Conservation (phyloP, 2,888 invertebrate species). For the Thysanoteuthis rhombus region DNA sequence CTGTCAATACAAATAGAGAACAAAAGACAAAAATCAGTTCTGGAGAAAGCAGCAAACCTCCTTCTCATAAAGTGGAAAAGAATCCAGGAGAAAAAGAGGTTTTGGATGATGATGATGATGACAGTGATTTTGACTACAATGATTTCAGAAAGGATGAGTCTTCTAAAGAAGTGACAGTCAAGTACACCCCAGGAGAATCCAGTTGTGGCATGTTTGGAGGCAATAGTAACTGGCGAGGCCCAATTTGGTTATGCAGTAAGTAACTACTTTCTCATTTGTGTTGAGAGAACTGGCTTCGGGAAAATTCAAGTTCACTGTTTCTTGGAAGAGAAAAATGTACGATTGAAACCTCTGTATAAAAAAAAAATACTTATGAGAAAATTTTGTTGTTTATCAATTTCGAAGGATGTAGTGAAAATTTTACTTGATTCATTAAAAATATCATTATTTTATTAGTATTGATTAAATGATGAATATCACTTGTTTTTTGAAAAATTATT, state of each 20-base stretch:
- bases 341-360: too few species aligned
- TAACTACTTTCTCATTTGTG: neutral
- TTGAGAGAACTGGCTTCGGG: neutral
- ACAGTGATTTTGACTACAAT: neutral
- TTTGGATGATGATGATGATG: neutral
- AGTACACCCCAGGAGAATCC: conserved; percentile 63
- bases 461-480: too few species aligned
- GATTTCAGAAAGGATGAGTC: neutral
- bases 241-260: conserved; percentile 67
- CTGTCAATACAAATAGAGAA: neutral
- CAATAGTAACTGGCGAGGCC: conserved; percentile 69
- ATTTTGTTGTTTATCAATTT: too few species aligned
- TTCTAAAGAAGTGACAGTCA: neutral
- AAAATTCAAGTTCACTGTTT: neutral
- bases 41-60: neutral
- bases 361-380: too few species aligned
- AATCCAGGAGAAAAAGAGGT: neutral
- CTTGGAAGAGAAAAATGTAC: neutral
- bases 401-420: too few species aligned
- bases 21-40: neutral
- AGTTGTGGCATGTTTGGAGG: conserved; percentile 66
- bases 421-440: too few species aligned
- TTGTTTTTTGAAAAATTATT: too few species aligned
- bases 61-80: neutral
- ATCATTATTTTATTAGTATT: too few species aligned